These are phyloP conservation scores for Cichladusa arquata DNA, from an alignment of 2,113 vertebrate genomes.

Conservation along the genomic window DNA sequence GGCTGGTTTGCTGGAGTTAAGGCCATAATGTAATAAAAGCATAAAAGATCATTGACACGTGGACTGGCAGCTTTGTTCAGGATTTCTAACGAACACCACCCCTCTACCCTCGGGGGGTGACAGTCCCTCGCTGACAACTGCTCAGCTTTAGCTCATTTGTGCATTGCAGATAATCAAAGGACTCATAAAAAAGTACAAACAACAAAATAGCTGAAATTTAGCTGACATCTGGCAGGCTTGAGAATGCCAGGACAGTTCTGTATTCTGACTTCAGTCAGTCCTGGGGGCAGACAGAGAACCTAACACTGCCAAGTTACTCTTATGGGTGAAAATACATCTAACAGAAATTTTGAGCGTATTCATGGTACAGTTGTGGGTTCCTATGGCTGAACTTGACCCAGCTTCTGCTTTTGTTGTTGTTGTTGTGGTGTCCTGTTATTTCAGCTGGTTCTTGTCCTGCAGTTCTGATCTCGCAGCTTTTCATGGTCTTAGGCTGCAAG, in stretches of 20 bases:
- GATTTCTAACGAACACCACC: neutral
- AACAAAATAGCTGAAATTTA: neutral
- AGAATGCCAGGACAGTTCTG: neutral
- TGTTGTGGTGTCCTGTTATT: neutral
- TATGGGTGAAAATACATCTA: neutral
- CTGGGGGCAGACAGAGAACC: neutral
- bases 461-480: rapidly evolving
- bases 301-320: neutral
- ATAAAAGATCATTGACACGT: neutral
- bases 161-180: neutral
- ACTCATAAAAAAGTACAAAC: neutral
- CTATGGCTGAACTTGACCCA: neutral
- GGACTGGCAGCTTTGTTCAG: neutral
- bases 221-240: neutral
- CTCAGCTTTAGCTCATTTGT: neutral
- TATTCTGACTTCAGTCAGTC: neutral
- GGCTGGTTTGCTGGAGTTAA: neutral
- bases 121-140: neutral
- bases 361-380: neutral
- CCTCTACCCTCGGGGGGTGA: rapidly evolving
- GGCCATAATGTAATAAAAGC: neutral
- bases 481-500: neutral
- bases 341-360: neutral
- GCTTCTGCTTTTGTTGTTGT: neutral
- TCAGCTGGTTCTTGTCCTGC: neutral